Conservation (phyloP, 2,113 vertebrate species). For the Cheilinus undulatus region DNA sequence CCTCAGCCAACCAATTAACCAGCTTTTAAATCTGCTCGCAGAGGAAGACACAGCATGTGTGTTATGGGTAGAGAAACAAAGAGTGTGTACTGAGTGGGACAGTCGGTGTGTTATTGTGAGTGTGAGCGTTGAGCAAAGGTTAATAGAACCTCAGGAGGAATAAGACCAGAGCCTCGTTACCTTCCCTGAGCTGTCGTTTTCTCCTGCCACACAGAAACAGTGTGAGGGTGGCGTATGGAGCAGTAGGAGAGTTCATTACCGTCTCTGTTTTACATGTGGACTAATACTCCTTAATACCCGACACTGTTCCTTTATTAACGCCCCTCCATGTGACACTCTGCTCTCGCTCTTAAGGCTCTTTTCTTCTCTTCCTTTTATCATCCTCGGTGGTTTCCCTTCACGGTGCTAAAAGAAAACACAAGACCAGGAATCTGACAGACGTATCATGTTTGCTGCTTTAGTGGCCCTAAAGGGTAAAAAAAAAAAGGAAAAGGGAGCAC, state of each 20-base stretch:
- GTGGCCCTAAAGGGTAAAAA: too few species aligned
- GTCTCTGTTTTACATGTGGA: conserved; percentile 45
- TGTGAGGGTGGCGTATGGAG: conserved; percentile 46
- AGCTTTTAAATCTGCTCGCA: conserved; percentile 63
- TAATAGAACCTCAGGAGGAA: conserved; percentile 76
- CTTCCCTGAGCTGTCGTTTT: conserved; percentile 52
- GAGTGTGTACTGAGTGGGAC: conserved; percentile 17
- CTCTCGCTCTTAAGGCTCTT: neutral
- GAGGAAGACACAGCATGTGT: conserved; percentile 11
- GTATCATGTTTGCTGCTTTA: neutral
- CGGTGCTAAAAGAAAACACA: neutral
- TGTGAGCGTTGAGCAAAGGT: conserved; percentile 61
- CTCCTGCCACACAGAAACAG: neutral
- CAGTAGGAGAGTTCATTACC: conserved; percentile 59
- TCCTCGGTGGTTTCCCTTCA: too few species aligned
- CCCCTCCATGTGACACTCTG: neutral
- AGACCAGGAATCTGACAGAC: neutral
- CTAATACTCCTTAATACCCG: conserved; percentile 57
- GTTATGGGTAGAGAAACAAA: neutral
- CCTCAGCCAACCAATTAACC: conserved; percentile 72
- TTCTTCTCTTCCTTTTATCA: neutral
- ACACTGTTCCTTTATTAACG: conserved; percentile 31
- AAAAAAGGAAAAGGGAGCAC: too few species aligned
- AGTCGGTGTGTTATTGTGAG: conserved; percentile 15
- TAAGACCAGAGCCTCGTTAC: conserved; percentile 63